These are phyloP conservation scores for Pectinophora gossypiella DNA, from an alignment of 1,140 invertebrate genomes.

Conservation along the genomic window DNA sequence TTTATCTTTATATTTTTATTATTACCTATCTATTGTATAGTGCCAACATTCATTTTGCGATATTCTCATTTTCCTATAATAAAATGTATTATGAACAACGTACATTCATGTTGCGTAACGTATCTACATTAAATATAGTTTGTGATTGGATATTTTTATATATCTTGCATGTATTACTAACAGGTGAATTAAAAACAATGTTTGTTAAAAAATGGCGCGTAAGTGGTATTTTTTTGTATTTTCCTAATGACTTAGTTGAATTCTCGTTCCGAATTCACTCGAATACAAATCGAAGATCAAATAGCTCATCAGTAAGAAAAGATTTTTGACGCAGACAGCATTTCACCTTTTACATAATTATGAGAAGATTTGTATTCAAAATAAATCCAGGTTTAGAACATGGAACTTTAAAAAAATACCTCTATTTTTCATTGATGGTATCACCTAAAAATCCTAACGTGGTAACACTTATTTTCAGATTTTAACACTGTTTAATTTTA, in stretches of 20 bases:
- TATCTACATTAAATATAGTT: slow-evolving; percentile 2
- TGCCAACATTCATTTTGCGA: slow-evolving; percentile 42
- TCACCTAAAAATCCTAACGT: slow-evolving; percentile 10
- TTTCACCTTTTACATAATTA: no score
- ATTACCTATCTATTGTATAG: slow-evolving; percentile 51
- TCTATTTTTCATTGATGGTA: background rate
- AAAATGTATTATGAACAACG: slow-evolving; percentile 16
- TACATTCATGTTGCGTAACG: background rate
- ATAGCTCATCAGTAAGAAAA: background rate
- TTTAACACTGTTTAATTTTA: background rate
- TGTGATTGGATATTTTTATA: slow-evolving; percentile 1
- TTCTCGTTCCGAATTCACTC: no score
- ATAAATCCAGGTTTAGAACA: background rate
- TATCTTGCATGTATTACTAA: slow-evolving; percentile 11
- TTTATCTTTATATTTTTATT: slow-evolving; percentile 30
- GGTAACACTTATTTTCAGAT: slow-evolving; percentile 13
- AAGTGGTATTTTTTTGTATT: background rate
- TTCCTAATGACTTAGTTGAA: no score
- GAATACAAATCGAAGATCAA: no score
- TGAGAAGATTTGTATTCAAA: no score
- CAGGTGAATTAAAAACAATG: slow-evolving; percentile 14
- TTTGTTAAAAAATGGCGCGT: slow-evolving; percentile 16
- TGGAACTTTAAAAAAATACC: background rate
- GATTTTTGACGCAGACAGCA: no score
- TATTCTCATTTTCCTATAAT: slow-evolving; percentile 15